Conservation (phyloP, 35 echinoderm and acorn worm species). For the Ophioderma brevispina region DNA sequence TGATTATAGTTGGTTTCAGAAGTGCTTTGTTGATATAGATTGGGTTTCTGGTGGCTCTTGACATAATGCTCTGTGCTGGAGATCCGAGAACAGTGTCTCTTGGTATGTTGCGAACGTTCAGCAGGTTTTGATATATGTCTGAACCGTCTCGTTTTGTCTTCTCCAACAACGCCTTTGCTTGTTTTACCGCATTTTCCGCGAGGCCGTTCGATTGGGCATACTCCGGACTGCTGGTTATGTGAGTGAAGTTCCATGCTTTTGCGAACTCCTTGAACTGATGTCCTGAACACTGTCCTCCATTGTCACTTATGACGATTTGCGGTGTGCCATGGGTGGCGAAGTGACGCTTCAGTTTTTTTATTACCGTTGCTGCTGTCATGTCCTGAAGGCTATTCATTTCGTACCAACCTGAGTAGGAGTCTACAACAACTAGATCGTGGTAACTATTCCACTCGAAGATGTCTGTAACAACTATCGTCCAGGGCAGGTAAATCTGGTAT, state of each 20-base stretch:
- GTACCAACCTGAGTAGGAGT: no score
- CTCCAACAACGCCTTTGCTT: constrained; percentile 13
- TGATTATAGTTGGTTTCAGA: neutral
- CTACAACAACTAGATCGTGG: neutral
- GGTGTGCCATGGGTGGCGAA: neutral
- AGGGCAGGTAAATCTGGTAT: neutral
- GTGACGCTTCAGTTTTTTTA: neutral
- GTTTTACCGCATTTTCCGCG: constrained; percentile 15
- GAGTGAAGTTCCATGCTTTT: neutral
- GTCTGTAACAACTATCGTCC: neutral
- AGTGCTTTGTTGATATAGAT: neutral
- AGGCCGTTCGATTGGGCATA: constrained; percentile 1
- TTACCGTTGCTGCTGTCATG: neutral
- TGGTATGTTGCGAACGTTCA: neutral
- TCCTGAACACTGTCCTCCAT: neutral
- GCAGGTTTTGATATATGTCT: constrained; percentile 6
- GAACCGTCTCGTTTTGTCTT: constrained; percentile 29
- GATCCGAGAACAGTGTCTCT: constrained; percentile 11
- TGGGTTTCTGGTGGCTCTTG: neutral
- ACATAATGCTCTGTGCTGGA: constrained; percentile 9
- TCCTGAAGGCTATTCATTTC: neutral
- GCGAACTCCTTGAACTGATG: no score
- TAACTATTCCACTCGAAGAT: neutral
- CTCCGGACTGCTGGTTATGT: neutral
- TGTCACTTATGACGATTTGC: neutral